Evolutionary conservation across 2,888 invertebrate genomes (phyloP).

Genomic region (Neria commutata): DNA sequence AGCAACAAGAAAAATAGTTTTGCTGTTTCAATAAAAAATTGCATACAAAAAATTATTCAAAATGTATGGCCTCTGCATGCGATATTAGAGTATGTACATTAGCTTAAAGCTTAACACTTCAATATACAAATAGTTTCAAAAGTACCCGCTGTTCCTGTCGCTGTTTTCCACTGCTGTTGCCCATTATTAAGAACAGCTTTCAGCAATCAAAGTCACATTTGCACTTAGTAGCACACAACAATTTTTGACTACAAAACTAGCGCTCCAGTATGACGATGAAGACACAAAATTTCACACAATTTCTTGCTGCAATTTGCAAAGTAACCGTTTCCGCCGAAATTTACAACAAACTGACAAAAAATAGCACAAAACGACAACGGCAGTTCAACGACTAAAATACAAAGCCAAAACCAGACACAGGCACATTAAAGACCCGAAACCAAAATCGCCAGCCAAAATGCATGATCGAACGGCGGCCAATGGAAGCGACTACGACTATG

Average conservation of each 20-base stretch:
- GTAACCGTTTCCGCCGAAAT: slow-evolving; percentile 38
- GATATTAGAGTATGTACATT: no score
- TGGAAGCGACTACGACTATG: slow-evolving; percentile 7
- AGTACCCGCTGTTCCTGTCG: background rate
- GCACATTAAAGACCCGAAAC: slow-evolving; percentile 6
- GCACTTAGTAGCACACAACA: background rate
- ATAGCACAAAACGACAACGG: slow-evolving; percentile 23
- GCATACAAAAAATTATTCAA: no score
- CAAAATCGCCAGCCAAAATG: slow-evolving; percentile 7
- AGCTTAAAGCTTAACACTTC: background rate
- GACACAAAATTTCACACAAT: background rate
- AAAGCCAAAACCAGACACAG: background rate
- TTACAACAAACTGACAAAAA: slow-evolving; percentile 40
- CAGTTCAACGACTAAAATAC: slow-evolving; percentile 13
- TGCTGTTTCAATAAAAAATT: no score
- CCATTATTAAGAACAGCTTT: no score
- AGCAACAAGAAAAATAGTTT: no score
- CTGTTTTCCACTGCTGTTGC: slow-evolving; percentile 17
- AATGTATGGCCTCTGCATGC: no score
- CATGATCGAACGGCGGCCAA: slow-evolving; percentile 13
- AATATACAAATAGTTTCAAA: background rate
- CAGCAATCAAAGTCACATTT: no score
- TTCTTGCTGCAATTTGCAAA: background rate
- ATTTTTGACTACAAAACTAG: background rate
- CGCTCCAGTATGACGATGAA: no score